These are phyloP conservation scores for Chrysaora quinquecirrha DNA, from an alignment of 30 jellyfish, hydroid and myxozoan genomes.

Conservation along the genomic window DNA sequence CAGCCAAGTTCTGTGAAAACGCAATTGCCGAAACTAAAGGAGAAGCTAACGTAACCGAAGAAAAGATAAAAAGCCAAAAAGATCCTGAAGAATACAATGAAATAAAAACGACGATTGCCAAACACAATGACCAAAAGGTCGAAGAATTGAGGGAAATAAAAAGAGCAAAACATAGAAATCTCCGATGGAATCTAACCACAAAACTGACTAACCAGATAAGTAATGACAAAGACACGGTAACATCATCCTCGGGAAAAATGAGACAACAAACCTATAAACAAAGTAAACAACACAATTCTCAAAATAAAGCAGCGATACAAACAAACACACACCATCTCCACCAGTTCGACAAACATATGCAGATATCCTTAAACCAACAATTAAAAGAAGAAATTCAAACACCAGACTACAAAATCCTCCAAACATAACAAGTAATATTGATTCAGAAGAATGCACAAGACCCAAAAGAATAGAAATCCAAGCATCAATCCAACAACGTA, in stretches of 20 bases:
- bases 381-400: not conserved
- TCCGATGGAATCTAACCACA: not conserved
- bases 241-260: not conserved
- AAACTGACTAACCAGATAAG: too few relatives aligned
- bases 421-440: not conserved
- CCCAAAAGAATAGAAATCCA: not conserved
- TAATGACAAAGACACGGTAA: too few relatives aligned
- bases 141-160: not conserved
- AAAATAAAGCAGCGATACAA: not conserved
- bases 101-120: not conserved
- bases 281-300: not conserved
- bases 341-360: not conserved
- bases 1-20: not conserved
- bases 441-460: not conserved
- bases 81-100: not conserved
- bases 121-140: not conserved
- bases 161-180: not conserved
- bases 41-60: not conserved
- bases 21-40: not conserved
- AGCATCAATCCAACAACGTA: not conserved
- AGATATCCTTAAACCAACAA: not conserved
- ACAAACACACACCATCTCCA: not conserved
- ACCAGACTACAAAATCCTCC: not conserved
- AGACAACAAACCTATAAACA: not conserved
- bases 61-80: not conserved